Evolutionary conservation across 64 coral and sea anemone genomes (phyloP).

Genomic region (Cladopsammia gracilis): DNA sequence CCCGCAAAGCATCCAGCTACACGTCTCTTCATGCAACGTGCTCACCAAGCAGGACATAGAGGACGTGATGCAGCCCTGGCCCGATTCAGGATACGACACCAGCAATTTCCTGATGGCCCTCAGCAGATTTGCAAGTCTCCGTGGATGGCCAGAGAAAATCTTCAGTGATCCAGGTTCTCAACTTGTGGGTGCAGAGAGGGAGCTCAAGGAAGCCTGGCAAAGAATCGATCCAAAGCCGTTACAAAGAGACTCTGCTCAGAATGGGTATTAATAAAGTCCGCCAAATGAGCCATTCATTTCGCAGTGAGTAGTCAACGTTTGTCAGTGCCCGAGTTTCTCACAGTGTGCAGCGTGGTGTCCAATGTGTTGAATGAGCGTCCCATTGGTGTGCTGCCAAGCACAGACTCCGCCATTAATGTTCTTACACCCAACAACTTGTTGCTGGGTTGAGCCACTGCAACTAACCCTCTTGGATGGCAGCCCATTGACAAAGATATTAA

Average conservation of each 20-base stretch:
- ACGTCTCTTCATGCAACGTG: constrained; percentile 69
- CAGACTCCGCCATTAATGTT: constrained; percentile 65
- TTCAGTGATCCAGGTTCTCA: constrained; percentile 76
- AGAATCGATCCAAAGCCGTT: constrained; percentile 46
- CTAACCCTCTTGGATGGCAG: constrained; percentile 78
- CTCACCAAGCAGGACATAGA: constrained; percentile 65
- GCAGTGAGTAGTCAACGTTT: constrained; percentile 74
- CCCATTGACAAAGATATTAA: constrained; percentile 10
- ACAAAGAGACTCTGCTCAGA: constrained; percentile 47
- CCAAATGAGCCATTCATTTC: constrained; percentile 83
- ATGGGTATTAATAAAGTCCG: constrained; percentile 68
- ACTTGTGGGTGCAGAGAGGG: constrained; percentile 58
- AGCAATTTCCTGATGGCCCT: constrained; percentile 67
- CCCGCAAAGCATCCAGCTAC: constrained; percentile 66
- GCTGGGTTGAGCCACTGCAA: constrained; percentile 64
- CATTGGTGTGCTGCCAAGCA: constrained; percentile 56
- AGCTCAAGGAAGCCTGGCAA: constrained; percentile 71
- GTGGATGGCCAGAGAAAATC: constrained; percentile 64
- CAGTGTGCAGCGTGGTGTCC: constrained; percentile 70
- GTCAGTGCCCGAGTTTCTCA: constrained; percentile 71
- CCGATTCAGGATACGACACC: constrained; percentile 57
- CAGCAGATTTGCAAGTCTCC: constrained; percentile 76
- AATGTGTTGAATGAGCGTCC: constrained; percentile 81
- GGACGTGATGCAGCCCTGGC: constrained; percentile 67
- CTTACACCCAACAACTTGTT: constrained; percentile 78